A percentile compares a stretch with the other conserved stretches of the same genome.
Conservation (phyloP, 2,888 invertebrate genomes). For the Melanchra persicariae region DNA sequence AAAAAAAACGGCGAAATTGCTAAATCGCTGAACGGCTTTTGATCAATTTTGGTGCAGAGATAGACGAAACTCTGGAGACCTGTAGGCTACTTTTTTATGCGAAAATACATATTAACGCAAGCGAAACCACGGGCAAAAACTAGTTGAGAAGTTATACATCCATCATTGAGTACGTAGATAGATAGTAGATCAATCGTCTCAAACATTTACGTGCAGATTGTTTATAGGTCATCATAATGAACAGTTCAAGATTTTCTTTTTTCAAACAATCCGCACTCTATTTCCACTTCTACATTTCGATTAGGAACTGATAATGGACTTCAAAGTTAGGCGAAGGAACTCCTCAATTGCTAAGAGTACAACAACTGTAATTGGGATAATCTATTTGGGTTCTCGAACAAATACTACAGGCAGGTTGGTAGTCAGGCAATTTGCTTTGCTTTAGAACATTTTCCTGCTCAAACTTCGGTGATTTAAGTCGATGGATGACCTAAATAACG, state of each 20-base stretch:
- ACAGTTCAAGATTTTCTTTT: slow-evolving; percentile 18
- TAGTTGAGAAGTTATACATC: too few species aligned
- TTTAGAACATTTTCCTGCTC: slow-evolving; percentile 42
- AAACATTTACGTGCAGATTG: background rate
- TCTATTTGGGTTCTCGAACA: slow-evolving; percentile 61
- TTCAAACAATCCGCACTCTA: slow-evolving; percentile 41
- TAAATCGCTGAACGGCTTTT: too few species aligned
- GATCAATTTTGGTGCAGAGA: too few species aligned
- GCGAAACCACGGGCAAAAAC: too few species aligned
- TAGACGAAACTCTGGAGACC: too few species aligned
- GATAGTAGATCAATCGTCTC: background rate
- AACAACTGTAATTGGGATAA: slow-evolving; percentile 65
- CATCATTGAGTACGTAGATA: too few species aligned
- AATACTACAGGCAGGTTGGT: slow-evolving; percentile 57
- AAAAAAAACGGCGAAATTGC: too few species aligned
- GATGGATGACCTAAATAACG: slow-evolving; percentile 14
- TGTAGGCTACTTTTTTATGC: too few species aligned
- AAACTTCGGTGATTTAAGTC: slow-evolving; percentile 21
- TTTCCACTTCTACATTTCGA: slow-evolving; percentile 46
- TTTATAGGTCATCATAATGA: slow-evolving; percentile 6
- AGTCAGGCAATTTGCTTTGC: slow-evolving; percentile 54
- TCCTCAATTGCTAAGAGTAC: slow-evolving; percentile 58
- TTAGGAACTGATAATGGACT: slow-evolving; percentile 57
- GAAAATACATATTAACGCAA: too few species aligned
- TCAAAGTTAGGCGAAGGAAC: slow-evolving; percentile 47